Conservation (phyloP, 2,113 vertebrate species). For the Archocentrus centrarchus region DNA sequence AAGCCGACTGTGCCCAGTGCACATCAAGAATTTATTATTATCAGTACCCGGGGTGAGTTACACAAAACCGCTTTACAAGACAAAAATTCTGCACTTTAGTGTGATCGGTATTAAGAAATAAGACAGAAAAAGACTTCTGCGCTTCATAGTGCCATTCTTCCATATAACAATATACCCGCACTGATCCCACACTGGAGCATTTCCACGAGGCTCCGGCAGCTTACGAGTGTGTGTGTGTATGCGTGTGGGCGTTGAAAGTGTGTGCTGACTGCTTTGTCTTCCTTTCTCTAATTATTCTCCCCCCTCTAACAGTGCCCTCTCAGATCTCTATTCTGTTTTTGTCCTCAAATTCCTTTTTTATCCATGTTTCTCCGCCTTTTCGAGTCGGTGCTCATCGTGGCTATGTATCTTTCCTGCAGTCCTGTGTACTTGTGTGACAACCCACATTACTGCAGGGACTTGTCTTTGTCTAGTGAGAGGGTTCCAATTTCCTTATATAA, state of each 20-base stretch:
- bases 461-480: conserved; percentile 67
- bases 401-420: conserved; percentile 48
- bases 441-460: conserved; percentile 64
- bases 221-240: conserved; percentile 3
- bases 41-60: neutral
- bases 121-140: neutral
- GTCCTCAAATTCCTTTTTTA: conserved; percentile 54
- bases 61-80: neutral
- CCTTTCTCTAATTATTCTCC: conserved; percentile 57
- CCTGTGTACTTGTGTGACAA: conserved; percentile 61
- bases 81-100: neutral
- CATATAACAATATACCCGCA: conserved; percentile 18
- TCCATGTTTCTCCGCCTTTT: conserved; percentile 40
- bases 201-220: conserved; percentile 27
- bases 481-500: conserved; percentile 72
- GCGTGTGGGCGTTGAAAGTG: conserved; percentile 31
- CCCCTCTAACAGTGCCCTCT: conserved; percentile 46
- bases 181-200: conserved; percentile 41
- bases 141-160: conserved; percentile 21
- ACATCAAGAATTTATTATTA: neutral
- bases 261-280: conserved; percentile 40
- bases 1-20: neutral
- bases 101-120: neutral
- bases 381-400: conserved; percentile 40
- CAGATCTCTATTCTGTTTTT: conserved; percentile 52